Conservation (phyloP, 2,113 vertebrate genomes). For the Ptyas mucosa region DNA sequence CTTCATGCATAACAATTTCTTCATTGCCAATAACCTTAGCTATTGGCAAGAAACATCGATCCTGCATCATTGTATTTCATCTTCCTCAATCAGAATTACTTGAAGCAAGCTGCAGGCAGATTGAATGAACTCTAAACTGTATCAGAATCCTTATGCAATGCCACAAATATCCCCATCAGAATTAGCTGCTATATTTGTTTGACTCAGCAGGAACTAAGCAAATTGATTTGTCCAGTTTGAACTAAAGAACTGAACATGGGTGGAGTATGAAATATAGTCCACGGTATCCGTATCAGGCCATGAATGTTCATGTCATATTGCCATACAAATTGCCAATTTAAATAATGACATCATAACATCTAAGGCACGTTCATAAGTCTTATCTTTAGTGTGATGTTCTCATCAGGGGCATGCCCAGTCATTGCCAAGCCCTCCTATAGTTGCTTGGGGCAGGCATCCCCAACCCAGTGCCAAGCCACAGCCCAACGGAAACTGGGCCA, state of each 20-base stretch:
- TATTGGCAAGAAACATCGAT: not conserved
- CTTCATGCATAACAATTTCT: not conserved
- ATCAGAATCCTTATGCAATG: not conserved
- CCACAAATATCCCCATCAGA: not conserved
- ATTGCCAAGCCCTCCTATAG: not conserved
- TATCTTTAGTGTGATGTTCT: not conserved
- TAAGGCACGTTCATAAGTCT: not conserved
- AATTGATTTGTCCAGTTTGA: not conserved
- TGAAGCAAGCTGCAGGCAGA: not conserved
- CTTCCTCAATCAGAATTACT: not conserved
- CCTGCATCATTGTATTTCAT: not conserved
- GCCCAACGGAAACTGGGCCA: not conserved
- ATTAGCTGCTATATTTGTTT: not conserved
- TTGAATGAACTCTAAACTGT: not conserved
- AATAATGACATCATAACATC: not conserved
- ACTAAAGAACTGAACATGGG: not conserved
- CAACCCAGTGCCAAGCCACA: not conserved
- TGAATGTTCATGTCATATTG: not conserved
- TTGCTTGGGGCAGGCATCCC: not conserved
- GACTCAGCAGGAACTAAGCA: not conserved
- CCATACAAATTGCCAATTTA: not conserved
- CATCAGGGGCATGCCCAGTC: not conserved
- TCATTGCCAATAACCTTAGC: not conserved
- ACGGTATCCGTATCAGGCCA: not conserved
- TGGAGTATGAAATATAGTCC: not conserved